Conservation (phyloP, 1,140 invertebrate genomes). For the Brachionus koreanus region DNA sequence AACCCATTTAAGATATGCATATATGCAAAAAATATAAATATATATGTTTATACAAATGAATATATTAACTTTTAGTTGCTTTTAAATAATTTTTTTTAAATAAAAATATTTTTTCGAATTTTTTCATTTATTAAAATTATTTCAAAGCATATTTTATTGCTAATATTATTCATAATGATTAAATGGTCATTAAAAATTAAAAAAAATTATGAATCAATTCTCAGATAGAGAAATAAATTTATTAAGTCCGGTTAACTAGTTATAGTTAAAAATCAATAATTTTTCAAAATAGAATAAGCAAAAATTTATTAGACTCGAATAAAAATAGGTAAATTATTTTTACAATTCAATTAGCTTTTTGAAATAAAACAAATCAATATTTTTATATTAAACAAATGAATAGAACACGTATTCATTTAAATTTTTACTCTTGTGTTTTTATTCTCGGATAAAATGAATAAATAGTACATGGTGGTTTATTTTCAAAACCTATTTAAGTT, state of each 20-base stretch:
- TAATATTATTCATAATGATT: neutral
- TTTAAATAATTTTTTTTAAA: neutral
- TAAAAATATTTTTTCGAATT: neutral
- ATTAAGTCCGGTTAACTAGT: no score
- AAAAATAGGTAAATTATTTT: no score
- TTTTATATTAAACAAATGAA: no score
- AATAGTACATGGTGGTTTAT: neutral
- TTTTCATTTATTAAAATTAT: neutral
- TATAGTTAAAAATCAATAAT: no score
- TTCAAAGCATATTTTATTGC: neutral
- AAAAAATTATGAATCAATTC: neutral
- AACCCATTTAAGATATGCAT: slow-evolving; percentile 14
- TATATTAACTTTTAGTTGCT: slow-evolving; percentile 32
- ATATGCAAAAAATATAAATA: neutral
- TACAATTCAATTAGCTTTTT: no score
- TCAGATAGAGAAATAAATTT: neutral
- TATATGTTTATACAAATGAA: neutral
- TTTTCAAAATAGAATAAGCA: no score
- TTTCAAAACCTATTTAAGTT: neutral
- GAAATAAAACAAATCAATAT: no score
- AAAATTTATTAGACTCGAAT: no score
- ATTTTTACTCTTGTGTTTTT: neutral
- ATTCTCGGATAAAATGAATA: neutral
- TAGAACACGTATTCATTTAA: no score
- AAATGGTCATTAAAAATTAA: neutral